Percentiles rank a stretch among this genome's conserved stretches.
Evolutionary conservation across 2,888 invertebrate genomes (phyloP).

Genomic region (Ennomos quercinarius): DNA sequence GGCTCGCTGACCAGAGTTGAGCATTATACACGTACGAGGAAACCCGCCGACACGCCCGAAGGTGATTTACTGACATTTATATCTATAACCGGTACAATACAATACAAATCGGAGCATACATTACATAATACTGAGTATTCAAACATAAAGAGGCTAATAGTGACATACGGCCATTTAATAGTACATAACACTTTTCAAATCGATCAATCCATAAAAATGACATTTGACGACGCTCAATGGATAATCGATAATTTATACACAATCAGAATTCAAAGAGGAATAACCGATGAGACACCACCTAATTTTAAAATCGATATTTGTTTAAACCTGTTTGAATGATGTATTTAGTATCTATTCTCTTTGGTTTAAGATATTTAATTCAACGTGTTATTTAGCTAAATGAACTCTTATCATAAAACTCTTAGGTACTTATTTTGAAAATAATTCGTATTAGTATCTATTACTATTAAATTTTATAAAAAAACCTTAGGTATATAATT

Average conservation of each 20-base stretch:
- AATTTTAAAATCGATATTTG: slow-evolving; percentile 24
- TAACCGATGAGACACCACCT: slow-evolving; percentile 26
- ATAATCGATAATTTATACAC: slow-evolving; percentile 38
- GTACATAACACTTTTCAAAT: slow-evolving; percentile 32
- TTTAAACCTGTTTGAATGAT: not conserved
- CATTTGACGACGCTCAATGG: slow-evolving; percentile 32
- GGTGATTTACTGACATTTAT: slow-evolving; percentile 75
- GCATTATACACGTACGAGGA: slow-evolving; percentile 83
- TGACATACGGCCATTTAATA: slow-evolving; percentile 26
- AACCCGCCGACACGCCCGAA: slow-evolving; percentile 74
- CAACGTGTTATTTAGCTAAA: too few species aligned
- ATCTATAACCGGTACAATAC: slow-evolving; percentile 24
- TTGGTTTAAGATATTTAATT: too few species aligned
- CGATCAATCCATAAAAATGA: slow-evolving; percentile 38
- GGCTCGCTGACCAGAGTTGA: slow-evolving; percentile 77
- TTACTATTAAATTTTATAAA: too few species aligned
- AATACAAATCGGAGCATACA: not conserved
- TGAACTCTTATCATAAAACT: too few species aligned
- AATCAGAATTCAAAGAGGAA: slow-evolving; percentile 31
- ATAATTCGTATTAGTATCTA: too few species aligned
- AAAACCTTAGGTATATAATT: too few species aligned
- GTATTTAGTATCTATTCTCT: too few species aligned
- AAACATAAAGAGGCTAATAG: slow-evolving; percentile 3
- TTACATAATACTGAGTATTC: not conserved
- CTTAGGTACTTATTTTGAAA: too few species aligned